Evolutionary conservation across 2,113 vertebrate genomes (phyloP).

Genomic region (Proterorhinus semilunaris): DNA sequence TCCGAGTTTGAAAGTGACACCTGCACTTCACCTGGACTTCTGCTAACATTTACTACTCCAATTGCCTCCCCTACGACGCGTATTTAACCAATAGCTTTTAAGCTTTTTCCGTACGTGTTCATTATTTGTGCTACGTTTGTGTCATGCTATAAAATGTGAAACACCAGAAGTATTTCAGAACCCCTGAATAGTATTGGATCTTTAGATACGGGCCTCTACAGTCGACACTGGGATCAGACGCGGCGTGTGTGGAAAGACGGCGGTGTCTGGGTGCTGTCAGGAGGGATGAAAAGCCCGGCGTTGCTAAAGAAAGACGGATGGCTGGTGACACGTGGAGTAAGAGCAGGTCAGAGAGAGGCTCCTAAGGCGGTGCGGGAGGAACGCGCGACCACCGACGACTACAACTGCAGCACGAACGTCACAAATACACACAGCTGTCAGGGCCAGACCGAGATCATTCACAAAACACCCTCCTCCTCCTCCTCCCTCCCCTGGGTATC

Average conservation of each 20-base stretch:
- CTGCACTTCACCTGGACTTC: too few species aligned
- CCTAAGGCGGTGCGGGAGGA: conserved; percentile 45
- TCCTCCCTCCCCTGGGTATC: conserved; percentile 64
- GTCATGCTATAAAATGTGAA: too few species aligned
- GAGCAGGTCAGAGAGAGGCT: conserved; percentile 64
- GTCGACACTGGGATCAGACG: neutral
- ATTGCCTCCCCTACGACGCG: too few species aligned
- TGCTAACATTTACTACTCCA: too few species aligned
- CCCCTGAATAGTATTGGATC: too few species aligned
- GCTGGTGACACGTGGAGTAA: conserved; percentile 64
- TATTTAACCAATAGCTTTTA: too few species aligned
- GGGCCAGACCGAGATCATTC: conserved; percentile 76
- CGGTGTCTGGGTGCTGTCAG: conserved; percentile 12
- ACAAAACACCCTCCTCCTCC: conserved; percentile 63
- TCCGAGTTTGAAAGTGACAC: too few species aligned
- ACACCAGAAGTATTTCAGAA: too few species aligned
- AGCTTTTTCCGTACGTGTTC: too few species aligned
- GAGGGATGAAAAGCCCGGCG: conserved; percentile 21
- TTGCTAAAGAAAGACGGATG: conserved; percentile 46
- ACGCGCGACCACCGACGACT: conserved; percentile 27
- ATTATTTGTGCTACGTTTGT: too few species aligned
- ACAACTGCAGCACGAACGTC: conserved; percentile 56
- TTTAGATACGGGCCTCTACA: neutral
- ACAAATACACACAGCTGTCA: conserved; percentile 76
- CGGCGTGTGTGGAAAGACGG: neutral